Percentiles rank a stretch among this genome's conserved stretches.
These are phyloP conservation scores for Hirundichthys speculiger DNA, from an alignment of 2,113 vertebrate species.

Conservation along the genomic window DNA sequence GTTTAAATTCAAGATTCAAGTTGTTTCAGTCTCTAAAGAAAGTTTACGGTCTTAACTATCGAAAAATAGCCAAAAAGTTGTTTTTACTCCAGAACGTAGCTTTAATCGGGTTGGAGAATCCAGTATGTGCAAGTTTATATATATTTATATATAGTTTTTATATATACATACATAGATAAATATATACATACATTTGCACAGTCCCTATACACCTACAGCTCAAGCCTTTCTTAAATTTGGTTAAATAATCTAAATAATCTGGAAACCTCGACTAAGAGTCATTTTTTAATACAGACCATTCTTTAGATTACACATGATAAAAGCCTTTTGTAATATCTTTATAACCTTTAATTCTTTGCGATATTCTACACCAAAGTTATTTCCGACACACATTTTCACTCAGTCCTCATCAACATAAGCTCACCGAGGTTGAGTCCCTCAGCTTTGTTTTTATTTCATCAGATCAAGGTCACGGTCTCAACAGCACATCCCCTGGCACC, in stretches of 20 bases:
- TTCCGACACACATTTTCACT: neutral
- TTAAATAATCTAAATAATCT: slow-evolving; percentile 3
- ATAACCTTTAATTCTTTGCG: no score
- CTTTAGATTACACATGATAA: no score
- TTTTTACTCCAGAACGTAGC: neutral
- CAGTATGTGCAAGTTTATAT: neutral
- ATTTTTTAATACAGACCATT: neutral
- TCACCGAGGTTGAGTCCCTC: neutral
- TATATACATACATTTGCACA: no score
- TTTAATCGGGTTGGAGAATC: neutral
- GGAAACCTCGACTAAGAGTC: neutral
- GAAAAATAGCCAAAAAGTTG: no score
- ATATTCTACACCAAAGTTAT: neutral
- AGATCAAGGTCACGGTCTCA: slow-evolving; percentile 41
- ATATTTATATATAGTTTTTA: no score
- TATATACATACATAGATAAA: no score
- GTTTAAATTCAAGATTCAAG: no score
- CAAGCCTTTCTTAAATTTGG: neutral
- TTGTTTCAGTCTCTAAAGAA: no score
- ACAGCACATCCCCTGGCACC: slow-evolving; percentile 24
- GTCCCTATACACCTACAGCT: no score
- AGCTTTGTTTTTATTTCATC: slow-evolving; percentile 24
- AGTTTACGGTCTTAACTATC: no score
- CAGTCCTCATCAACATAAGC: neutral
- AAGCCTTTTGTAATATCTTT: no score